Evolutionary conservation across 2,797 vertebrate species (phyloP).

Genomic region (Pelobates cultripes): DNA sequence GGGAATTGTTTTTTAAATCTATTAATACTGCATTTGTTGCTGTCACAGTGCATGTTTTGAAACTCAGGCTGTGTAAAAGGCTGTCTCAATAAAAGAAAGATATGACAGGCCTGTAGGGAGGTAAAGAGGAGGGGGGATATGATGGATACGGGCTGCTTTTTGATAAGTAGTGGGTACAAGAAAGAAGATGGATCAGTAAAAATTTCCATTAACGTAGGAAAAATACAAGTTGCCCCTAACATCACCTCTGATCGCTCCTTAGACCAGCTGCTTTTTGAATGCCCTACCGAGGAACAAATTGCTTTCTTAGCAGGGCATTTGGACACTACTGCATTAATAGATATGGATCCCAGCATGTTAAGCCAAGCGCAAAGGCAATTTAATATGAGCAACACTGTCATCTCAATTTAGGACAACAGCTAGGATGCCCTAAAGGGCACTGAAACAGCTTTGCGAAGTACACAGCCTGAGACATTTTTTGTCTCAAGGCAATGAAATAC

Average conservation of each 20-base stretch:
- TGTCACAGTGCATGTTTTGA: slow-evolving; percentile 63
- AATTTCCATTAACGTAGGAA: slow-evolving; percentile 76
- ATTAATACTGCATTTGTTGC: slow-evolving; percentile 66
- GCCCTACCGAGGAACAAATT: slow-evolving; percentile 80
- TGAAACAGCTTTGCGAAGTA: slow-evolving; percentile 69
- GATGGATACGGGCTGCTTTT: slow-evolving; percentile 60
- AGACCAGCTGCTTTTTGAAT: slow-evolving; percentile 77
- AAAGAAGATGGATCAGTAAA: slow-evolving; percentile 66
- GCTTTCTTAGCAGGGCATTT: slow-evolving; percentile 79
- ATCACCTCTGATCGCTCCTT: slow-evolving; percentile 75
- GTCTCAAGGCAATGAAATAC: slow-evolving; percentile 70
- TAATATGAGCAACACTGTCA: slow-evolving; percentile 80
- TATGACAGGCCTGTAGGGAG: slow-evolving; percentile 58
- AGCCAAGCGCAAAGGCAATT: slow-evolving; percentile 75
- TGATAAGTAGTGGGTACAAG: slow-evolving; percentile 63
- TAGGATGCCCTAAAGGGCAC: slow-evolving; percentile 73
- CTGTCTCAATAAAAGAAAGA: slow-evolving; percentile 60
- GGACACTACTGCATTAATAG: slow-evolving; percentile 78
- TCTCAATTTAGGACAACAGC: slow-evolving; percentile 81
- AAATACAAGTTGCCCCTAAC: slow-evolving; percentile 73
- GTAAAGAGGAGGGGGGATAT: slow-evolving; percentile 54
- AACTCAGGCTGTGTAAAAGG: slow-evolving; percentile 64
- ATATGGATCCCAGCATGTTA: slow-evolving; percentile 77
- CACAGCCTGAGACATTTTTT: slow-evolving; percentile 63
- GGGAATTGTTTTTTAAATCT: slow-evolving; percentile 61